These are phyloP conservation scores for Lacerta bilineata DNA, from an alignment of 2,797 vertebrate genomes.

Conservation along the genomic window DNA sequence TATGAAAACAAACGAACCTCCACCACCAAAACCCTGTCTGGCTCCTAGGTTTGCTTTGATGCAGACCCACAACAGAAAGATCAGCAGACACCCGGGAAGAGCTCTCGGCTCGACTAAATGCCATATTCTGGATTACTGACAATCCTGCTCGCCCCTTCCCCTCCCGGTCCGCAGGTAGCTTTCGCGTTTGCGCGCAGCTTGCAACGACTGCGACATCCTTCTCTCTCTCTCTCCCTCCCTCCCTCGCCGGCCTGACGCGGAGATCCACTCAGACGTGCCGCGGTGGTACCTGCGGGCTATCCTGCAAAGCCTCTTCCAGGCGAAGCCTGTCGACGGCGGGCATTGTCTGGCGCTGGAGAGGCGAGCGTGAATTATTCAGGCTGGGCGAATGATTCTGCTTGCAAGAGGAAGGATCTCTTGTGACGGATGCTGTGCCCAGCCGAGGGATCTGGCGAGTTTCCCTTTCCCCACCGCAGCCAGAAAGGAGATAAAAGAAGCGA, in stretches of 20 bases:
- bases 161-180: neutral
- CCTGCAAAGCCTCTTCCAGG: constrained; percentile 94
- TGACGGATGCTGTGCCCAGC: constrained; percentile 24
- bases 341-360: constrained; percentile 82
- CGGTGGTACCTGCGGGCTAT: constrained; percentile 94
- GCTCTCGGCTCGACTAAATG: neutral
- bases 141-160: neutral
- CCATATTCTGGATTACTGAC: neutral
- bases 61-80: neutral
- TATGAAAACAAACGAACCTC: neutral
- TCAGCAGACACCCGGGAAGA: too few species aligned
- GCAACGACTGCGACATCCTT: neutral
- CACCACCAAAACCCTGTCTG: neutral
- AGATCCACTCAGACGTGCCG: neutral
- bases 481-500: neutral
- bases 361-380: constrained; percentile 68
- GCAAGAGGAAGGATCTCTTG: too few species aligned
- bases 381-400: constrained; percentile 26
- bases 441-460: neutral
- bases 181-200: neutral
- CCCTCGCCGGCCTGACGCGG: fast-evolving
- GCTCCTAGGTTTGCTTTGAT: neutral
- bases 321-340: constrained; percentile 95
- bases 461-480: neutral
- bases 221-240: too few species aligned